Evolutionary conservation across 2,797 vertebrate species (phyloP).

Genomic region (Tinamus major): DNA sequence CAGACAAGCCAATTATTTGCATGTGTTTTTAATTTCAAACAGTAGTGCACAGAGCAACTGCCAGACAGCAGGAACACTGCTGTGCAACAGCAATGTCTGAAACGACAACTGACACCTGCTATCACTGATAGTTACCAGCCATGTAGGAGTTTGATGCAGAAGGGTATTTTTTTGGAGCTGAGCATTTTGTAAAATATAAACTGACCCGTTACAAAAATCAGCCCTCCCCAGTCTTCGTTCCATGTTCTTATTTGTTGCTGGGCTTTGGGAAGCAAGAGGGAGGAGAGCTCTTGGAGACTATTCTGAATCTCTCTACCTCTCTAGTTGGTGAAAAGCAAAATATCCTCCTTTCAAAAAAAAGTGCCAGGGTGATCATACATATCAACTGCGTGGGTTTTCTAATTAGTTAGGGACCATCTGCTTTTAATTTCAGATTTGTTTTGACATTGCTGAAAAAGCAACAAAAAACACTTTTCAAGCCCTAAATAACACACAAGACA

Average conservation of each 20-base stretch:
- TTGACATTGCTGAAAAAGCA: background rate
- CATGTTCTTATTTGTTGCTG: background rate
- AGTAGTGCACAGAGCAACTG: background rate
- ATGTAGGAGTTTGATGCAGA: background rate
- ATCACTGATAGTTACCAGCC: background rate
- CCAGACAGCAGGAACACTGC: background rate
- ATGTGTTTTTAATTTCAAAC: background rate
- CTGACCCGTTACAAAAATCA: background rate
- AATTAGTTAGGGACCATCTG: background rate
- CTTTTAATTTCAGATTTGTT: background rate
- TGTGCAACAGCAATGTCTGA: rapidly evolving
- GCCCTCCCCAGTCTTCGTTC: background rate
- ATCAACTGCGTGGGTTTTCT: background rate
- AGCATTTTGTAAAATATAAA: background rate
- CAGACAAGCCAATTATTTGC: background rate
- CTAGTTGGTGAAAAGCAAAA: background rate
- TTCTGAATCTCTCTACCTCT: background rate
- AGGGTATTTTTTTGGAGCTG: background rate
- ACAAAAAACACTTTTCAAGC: background rate
- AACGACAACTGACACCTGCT: too few species aligned
- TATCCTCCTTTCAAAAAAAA: background rate
- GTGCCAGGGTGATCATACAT: background rate
- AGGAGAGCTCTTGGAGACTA: background rate
- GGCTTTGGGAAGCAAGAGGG: background rate
- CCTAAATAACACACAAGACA: background rate